Conservation (phyloP, 1,140 invertebrate species). For the Andricus grossulariae region DNA sequence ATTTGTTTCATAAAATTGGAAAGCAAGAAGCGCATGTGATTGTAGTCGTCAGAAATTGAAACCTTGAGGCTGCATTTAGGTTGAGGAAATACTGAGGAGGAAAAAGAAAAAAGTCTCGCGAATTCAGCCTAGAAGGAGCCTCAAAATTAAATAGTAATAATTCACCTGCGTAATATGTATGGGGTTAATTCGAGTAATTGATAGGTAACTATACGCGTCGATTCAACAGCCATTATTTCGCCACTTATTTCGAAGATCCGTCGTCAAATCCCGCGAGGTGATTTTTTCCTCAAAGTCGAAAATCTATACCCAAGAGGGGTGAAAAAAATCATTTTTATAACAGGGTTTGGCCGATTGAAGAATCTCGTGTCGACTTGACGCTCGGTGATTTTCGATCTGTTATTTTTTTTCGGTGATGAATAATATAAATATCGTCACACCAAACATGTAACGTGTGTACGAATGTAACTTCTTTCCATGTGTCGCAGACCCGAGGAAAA, state of each 20-base stretch:
- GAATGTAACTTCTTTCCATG: slow-evolving; percentile 51
- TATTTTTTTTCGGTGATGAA: slow-evolving; percentile 42
- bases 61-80: slow-evolving; percentile 18
- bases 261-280: slow-evolving; percentile 12
- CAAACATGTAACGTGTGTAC: slow-evolving; percentile 59
- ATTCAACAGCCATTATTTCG: slow-evolving; percentile 54
- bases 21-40: slow-evolving; percentile 6
- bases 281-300: neutral
- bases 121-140: neutral
- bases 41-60: neutral
- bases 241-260: slow-evolving; percentile 14
- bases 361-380: slow-evolving; percentile 15
- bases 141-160: slow-evolving; percentile 31
- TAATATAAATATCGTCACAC: slow-evolving; percentile 57
- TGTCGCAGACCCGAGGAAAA: slow-evolving; percentile 62
- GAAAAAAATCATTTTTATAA: neutral
- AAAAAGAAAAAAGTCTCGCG: slow-evolving; percentile 1
- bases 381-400: slow-evolving; percentile 21
- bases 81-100: slow-evolving; percentile 4
- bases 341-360: neutral
- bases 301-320: neutral
- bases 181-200: slow-evolving; percentile 56
- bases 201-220: slow-evolving; percentile 56
- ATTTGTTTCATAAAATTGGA: neutral
- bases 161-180: slow-evolving; percentile 32